phyloP scores from a whole-genome alignment of 2,888 invertebrate species.

The Ernsta delagoae region DNA sequence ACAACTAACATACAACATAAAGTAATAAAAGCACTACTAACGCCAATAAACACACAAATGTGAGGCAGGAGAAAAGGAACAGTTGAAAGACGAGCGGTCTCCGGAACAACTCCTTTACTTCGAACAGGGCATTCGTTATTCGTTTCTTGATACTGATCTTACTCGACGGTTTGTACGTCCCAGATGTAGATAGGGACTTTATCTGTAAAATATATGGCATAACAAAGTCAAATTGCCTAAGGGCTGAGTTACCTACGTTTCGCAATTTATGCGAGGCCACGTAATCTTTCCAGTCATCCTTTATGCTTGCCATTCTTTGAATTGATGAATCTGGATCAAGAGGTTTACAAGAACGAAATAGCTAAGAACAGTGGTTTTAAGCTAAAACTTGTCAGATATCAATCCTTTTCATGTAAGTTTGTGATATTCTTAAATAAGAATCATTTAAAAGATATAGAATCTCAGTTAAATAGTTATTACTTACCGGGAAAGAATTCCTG shows the following conservation, averaged over 20 bases:
- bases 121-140: conserved; percentile 51
- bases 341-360: not conserved
- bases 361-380: not conserved
- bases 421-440: no score
- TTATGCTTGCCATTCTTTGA: not conserved
- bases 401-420: no score
- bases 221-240: conserved; percentile 3
- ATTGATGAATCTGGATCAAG: not conserved
- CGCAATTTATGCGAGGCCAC: not conserved
- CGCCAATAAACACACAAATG: conserved; percentile 56
- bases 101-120: conserved; percentile 55
- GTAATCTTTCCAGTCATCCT: not conserved
- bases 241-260: not conserved
- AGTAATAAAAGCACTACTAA: no score
- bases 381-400: no score
- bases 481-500: conserved; percentile 58
- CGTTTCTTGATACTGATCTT: conserved; percentile 53
- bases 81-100: conserved; percentile 51
- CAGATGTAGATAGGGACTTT: conserved; percentile 48
- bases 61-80: conserved; percentile 51
- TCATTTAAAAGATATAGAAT: no score
- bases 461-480: conserved; percentile 25
- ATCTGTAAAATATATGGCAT: conserved; percentile 50
- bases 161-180: conserved; percentile 44
- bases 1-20: no score